Conservation (phyloP, 2,888 invertebrate species). For the Clistopyga incitator region DNA sequence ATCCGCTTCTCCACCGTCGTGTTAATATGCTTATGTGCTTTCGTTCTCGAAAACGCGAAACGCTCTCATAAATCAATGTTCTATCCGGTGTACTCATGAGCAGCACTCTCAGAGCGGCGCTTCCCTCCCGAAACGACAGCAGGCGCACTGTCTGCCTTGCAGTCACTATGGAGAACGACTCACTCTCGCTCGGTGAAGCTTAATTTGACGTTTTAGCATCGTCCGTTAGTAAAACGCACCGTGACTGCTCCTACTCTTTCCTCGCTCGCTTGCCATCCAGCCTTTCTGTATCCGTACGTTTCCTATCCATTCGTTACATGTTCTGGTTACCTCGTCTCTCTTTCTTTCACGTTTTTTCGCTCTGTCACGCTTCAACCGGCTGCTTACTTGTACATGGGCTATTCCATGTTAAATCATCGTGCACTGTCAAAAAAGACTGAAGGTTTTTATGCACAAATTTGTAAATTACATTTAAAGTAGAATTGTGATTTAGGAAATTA, state of each 20-base stretch:
- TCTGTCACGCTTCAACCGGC: conserved; percentile 60
- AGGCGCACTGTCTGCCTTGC: conserved; percentile 10
- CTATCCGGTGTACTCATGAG: conserved; percentile 71
- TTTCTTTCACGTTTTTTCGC: conserved; percentile 35
- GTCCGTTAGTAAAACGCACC: conserved; percentile 61
- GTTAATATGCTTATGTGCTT: conserved; percentile 45
- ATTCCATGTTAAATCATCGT: too few relatives aligned
- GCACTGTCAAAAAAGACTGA: too few relatives aligned
- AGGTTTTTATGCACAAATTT: too few relatives aligned
- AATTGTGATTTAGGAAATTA: too few relatives aligned
- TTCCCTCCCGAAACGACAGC: conserved; percentile 44
- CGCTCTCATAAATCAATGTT: conserved; percentile 76
- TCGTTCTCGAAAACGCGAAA: conserved; percentile 52
- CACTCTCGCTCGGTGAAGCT: conserved; percentile 60
- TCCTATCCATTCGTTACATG: conserved; percentile 52
- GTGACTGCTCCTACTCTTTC: conserved; percentile 34
- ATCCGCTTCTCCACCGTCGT: conserved; percentile 48
- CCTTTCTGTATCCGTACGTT: conserved; percentile 20
- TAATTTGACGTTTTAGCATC: conserved; percentile 68
- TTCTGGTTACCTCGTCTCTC: conserved; percentile 41
- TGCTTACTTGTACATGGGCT: conserved; percentile 42
- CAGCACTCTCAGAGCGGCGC: conserved; percentile 34
- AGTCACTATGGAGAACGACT: conserved; percentile 55
- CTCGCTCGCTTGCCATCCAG: conserved; percentile 26
- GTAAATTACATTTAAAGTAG: too few relatives aligned